These are phyloP conservation scores for Sinopyrophorus schimmeli DNA, from an alignment of 2,888 invertebrate species.

Conservation along the genomic window DNA sequence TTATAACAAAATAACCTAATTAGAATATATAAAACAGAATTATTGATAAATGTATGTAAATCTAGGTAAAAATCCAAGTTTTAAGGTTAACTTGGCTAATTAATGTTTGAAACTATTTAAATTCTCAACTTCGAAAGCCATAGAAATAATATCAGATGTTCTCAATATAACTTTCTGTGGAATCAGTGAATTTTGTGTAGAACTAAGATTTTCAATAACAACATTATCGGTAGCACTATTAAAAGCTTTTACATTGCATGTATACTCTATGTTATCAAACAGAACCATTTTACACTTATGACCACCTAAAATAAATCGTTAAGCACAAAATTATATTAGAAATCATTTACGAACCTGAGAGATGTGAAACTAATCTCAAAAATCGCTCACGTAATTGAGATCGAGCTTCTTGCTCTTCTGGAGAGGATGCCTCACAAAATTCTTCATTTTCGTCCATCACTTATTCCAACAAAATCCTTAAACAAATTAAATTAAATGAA, in stretches of 20 bases:
- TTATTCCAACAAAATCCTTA: too few relatives aligned
- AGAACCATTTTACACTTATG: conserved; percentile 43
- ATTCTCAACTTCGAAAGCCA: conserved; percentile 33
- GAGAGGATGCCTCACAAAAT: not conserved
- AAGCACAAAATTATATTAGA: conserved; percentile 2
- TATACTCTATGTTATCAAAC: conserved; percentile 47
- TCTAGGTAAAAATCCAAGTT: too few relatives aligned
- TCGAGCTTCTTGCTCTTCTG: conserved; percentile 39
- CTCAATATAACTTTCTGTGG: conserved; percentile 45
- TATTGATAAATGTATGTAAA: too few relatives aligned
- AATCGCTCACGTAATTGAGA: conserved; percentile 47
- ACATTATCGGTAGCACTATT: conserved; percentile 47
- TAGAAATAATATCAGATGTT: conserved; percentile 47
- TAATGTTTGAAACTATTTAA: not conserved
- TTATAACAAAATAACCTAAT: too few relatives aligned
- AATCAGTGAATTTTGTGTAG: conserved; percentile 41
- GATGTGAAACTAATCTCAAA: conserved; percentile 44
- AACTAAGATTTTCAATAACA: conserved; percentile 47
- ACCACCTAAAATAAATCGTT: conserved; percentile 26
- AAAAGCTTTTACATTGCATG: conserved; percentile 45
- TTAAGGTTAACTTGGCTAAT: too few relatives aligned
- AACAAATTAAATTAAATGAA: too few relatives aligned
- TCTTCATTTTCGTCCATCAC: too few relatives aligned
- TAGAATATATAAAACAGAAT: too few relatives aligned
- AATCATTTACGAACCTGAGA: conserved; percentile 45